Evolutionary conservation across 2,797 vertebrate genomes (phyloP), one percentile per base, ranked within the genome.

Genomic region (Lepus townsendii): DNA sequence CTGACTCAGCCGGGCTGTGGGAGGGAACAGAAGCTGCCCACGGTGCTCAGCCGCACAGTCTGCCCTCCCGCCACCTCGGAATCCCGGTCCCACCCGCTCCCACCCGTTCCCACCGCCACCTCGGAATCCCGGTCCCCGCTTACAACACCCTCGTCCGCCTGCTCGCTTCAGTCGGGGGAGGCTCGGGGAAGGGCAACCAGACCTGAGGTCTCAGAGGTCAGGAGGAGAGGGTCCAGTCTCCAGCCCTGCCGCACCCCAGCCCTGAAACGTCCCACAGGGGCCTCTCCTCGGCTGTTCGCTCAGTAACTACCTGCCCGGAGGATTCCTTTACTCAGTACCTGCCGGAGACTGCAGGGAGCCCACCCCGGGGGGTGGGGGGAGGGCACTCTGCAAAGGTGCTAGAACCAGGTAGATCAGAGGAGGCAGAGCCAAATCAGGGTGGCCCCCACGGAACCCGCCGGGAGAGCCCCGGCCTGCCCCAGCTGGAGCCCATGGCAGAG

Each of bases 281-380:
- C 62, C 87, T 77, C 71, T 94, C 68, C 90, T 24, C 73, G 32
- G 87, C 14, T 82, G 86, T 94, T 94, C 93, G 87, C 80, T 88
- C 66, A 69, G 42, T 91, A 92, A 80, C 93, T 68, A 94, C 85
- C 71, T 89, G 50, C 83, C 72, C 60, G 42, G 42, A 65, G 87
- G 66, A 16, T 42, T 72, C 54, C 62, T 79, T 91, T 87, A 75
- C 75, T 84, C 52, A 42, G 2, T 14, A 27, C 54, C 93, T 90
- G 79, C 57, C 88, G 84, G 92, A 83, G 84, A 91, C 32, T 50
- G 78, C 24, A 19, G 83, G 82, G 42, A 93, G 30, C 71, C 73
- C 71, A 89, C 52, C 42, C 6, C 71, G 35, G 35, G 35, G 35
- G 35, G 35, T 35, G 66, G 73, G 79, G 9, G 42, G 42, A 2